These are phyloP conservation scores for Tringa solitaria DNA, from an alignment of 2,113 vertebrate species.

Conservation along the genomic window DNA sequence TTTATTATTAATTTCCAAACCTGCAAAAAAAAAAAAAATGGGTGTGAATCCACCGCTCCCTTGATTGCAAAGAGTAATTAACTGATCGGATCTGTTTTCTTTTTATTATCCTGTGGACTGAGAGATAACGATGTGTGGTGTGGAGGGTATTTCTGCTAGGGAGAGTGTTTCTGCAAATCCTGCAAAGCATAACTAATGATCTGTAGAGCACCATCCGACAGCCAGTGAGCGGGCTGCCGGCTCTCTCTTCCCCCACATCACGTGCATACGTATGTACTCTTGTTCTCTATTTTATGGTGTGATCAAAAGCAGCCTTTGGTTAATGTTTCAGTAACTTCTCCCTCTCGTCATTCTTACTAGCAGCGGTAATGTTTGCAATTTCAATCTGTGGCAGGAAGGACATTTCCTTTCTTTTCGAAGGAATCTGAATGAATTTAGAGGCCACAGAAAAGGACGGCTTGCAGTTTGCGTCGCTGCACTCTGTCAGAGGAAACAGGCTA, in stretches of 20 bases:
- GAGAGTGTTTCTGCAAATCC: not conserved
- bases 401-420: not conserved
- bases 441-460: not conserved
- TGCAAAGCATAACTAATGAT: not conserved
- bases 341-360: not conserved
- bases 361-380: not conserved
- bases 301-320: not conserved
- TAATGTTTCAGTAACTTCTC: not conserved
- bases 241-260: not conserved
- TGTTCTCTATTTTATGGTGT: not conserved
- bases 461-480: not conserved
- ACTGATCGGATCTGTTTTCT: not conserved
- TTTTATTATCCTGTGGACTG: not conserved
- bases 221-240: not conserved
- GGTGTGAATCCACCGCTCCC: not conserved
- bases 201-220: not conserved
- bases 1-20: not conserved
- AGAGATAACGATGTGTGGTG: not conserved
- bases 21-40: not conserved
- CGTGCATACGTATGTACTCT: not conserved
- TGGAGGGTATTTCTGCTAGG: not conserved
- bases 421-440: not conserved
- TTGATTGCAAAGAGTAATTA: not conserved
- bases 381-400: not conserved
- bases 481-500: not conserved